These are phyloP conservation scores for Gymnoscelis rufifasciata DNA, from an alignment of 2,888 invertebrate genomes.

Conservation along the genomic window DNA sequence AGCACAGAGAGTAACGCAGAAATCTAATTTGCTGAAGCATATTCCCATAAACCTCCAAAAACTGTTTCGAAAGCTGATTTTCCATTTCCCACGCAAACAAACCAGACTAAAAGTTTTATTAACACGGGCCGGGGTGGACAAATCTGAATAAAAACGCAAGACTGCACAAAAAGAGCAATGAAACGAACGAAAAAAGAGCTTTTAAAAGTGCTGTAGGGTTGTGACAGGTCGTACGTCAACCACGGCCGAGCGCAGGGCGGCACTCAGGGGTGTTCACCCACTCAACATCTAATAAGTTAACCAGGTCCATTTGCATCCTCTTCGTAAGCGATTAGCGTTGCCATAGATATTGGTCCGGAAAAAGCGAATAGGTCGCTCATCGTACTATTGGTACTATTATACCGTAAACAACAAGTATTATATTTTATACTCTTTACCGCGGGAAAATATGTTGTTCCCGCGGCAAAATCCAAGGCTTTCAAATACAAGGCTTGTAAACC, in stretches of 20 bases:
- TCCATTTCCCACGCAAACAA: constrained; percentile 6
- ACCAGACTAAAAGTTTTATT: constrained; percentile 22
- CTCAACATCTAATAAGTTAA: too few species aligned
- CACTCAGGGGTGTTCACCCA: not conserved
- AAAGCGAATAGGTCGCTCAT: too few species aligned
- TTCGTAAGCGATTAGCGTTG: too few species aligned
- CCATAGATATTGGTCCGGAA: too few species aligned
- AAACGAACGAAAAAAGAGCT: constrained; percentile 22
- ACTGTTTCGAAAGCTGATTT: constrained; percentile 2
- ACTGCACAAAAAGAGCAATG: constrained; percentile 22
- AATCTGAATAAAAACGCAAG: constrained; percentile 22
- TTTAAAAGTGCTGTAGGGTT: constrained; percentile 21
- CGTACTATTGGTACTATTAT: too few species aligned
- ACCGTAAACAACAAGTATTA: too few species aligned
- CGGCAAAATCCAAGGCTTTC: too few species aligned
- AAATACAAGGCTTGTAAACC: too few species aligned
- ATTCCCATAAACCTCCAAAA: constrained; percentile 4
- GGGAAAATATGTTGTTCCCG: too few species aligned
- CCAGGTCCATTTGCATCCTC: too few species aligned
- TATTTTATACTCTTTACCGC: too few species aligned
- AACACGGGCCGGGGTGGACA: constrained; percentile 15
- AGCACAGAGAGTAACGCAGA: not conserved
- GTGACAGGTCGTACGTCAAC: constrained; percentile 31
- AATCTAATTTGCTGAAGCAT: constrained; percentile 3
- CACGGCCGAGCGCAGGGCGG: constrained; percentile 13